A percentile compares a stretch with the other conserved stretches of the same genome.
Conservation (phyloP, 2,888 invertebrate genomes). For the Sarcophaga variegata region DNA sequence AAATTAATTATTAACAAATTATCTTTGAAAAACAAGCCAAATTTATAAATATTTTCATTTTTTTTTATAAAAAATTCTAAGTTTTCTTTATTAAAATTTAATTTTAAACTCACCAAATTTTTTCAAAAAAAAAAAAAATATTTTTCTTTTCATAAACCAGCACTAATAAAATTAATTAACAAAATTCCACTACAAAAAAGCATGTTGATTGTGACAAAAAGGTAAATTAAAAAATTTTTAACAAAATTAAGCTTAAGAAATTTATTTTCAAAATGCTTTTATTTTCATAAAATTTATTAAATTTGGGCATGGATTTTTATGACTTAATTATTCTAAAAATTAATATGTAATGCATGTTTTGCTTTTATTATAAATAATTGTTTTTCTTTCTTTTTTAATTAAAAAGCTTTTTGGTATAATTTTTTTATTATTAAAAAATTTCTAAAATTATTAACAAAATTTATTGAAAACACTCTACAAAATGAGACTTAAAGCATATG, state of each 20-base stretch:
- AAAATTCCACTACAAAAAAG: slow-evolving; percentile 43
- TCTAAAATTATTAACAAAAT: slow-evolving; percentile 1
- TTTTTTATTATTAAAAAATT: slow-evolving; percentile 10
- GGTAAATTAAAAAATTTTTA: slow-evolving; percentile 47
- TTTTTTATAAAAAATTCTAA: slow-evolving; percentile 33
- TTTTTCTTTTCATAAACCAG: slow-evolving; percentile 11
- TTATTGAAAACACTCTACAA: not conserved
- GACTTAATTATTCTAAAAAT: slow-evolving; percentile 14
- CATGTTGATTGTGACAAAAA: slow-evolving; percentile 54
- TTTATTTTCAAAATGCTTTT: slow-evolving; percentile 35
- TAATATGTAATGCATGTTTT: slow-evolving; percentile 52
- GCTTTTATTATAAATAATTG: slow-evolving; percentile 3
- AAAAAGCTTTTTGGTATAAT: not conserved
- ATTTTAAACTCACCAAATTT: slow-evolving; percentile 9
- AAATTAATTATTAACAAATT: slow-evolving; percentile 45
- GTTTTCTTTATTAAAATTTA: slow-evolving; percentile 14
- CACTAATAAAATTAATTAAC: slow-evolving; percentile 40
- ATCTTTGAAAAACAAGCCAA: not conserved
- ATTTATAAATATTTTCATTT: not conserved
- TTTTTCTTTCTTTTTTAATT: slow-evolving; percentile 15
- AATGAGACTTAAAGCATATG: not conserved
- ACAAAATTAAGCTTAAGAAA: not conserved
- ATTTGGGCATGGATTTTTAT: slow-evolving; percentile 53
- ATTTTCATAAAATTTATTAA: slow-evolving; percentile 15
- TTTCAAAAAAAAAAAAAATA: slow-evolving; percentile 15